Conservation (phyloP, 2,888 invertebrate genomes). For the Coleophora flavipennella region DNA sequence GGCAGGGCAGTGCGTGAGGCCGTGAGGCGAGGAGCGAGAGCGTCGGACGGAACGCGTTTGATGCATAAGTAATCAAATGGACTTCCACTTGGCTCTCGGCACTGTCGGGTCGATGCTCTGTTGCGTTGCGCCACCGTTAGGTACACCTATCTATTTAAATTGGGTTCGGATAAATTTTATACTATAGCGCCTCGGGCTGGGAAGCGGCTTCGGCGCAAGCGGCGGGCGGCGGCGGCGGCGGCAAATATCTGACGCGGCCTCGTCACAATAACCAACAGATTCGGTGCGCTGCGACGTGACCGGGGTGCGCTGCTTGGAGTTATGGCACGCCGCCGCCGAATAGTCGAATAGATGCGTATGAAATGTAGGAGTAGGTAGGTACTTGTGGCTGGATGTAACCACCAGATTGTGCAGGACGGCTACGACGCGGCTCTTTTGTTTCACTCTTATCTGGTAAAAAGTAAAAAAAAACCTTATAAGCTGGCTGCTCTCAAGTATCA, state of each 20-base stretch:
- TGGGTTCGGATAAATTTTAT: constrained; percentile 54
- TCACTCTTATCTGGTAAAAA: no score
- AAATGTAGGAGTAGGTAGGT: no score
- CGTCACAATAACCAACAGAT: constrained; percentile 34
- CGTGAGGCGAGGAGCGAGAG: constrained; percentile 27
- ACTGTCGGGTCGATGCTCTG: constrained; percentile 53
- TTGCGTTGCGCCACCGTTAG: constrained; percentile 63
- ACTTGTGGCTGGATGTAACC: no score
- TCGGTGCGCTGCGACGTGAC: constrained; percentile 1
- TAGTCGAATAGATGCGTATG: no score
- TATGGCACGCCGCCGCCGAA: constrained; percentile 30
- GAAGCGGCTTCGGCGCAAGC: constrained; percentile 5
- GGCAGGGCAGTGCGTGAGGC: constrained; percentile 16
- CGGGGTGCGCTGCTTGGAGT: constrained; percentile 30
- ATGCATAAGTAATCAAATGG: constrained; percentile 63
- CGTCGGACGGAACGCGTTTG: constrained; percentile 52
- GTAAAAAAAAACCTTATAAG: no score
- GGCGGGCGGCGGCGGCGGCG: constrained; percentile 13
- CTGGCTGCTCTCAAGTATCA: no score
- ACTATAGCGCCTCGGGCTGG: constrained; percentile 28
- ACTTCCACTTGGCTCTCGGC: constrained; percentile 34
- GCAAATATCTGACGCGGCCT: constrained; percentile 26
- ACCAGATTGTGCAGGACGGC: no score
- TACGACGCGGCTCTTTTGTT: no score
- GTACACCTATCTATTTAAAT: constrained; percentile 62